phyloP scores from a whole-genome alignment of 2,888 invertebrate species.

The Crepidodera aurea region DNA sequence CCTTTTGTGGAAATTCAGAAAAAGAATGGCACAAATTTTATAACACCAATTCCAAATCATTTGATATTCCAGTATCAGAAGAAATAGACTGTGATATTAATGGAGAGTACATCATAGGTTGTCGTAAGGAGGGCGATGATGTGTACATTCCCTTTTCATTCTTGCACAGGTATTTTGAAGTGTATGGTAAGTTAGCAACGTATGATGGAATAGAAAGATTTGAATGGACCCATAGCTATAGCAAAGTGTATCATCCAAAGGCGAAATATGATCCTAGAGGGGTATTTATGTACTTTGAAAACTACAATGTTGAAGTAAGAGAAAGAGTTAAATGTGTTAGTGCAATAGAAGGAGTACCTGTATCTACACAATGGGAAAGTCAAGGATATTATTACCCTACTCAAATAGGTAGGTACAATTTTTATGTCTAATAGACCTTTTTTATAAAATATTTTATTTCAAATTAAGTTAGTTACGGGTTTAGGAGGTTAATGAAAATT shows the following conservation, averaged over 20 bases:
- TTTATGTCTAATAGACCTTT: too few relatives aligned
- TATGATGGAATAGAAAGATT: slow-evolving; percentile 81
- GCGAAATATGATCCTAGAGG: slow-evolving; percentile 89
- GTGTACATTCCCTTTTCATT: slow-evolving; percentile 93
- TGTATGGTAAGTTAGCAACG: slow-evolving; percentile 84
- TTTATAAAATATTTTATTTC: not conserved
- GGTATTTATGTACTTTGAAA: slow-evolving; percentile 95
- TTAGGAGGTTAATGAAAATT: too few relatives aligned
- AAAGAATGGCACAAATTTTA: slow-evolving; percentile 48
- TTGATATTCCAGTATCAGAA: slow-evolving; percentile 64
- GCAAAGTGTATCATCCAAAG: slow-evolving; percentile 88
- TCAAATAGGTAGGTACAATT: slow-evolving; percentile 20
- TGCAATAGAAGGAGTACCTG: slow-evolving; percentile 91
- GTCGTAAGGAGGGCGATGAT: slow-evolving; percentile 69
- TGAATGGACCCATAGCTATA: slow-evolving; percentile 95
- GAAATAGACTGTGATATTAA: slow-evolving; percentile 90
- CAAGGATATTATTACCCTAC: slow-evolving; percentile 62
- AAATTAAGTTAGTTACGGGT: too few relatives aligned
- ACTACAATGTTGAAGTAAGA: slow-evolving; percentile 93
- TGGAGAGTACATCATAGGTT: slow-evolving; percentile 71
- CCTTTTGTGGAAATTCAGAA: slow-evolving; percentile 68
- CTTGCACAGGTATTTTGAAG: slow-evolving; percentile 92
- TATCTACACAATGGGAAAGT: slow-evolving; percentile 97
- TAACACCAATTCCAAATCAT: slow-evolving; percentile 45
- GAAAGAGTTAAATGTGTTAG: slow-evolving; percentile 92